These are phyloP conservation scores for Caenorhabditis virilis DNA, from an alignment of 2,888 invertebrate genomes.

Conservation along the genomic window DNA sequence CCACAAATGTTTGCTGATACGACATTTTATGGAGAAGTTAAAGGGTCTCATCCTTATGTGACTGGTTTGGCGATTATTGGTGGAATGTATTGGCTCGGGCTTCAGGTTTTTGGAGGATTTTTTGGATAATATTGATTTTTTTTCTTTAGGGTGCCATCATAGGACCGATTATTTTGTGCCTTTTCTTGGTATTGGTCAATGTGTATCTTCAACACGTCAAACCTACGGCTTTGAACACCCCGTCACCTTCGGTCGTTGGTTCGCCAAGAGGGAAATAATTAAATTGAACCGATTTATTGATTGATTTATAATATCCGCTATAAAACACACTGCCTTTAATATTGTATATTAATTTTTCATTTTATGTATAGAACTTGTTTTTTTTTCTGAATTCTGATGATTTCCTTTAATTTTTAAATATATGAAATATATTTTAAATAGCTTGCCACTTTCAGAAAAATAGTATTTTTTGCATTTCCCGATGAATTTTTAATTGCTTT, in stretches of 20 bases:
- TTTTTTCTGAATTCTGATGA: too few relatives aligned
- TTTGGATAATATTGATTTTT: not conserved
- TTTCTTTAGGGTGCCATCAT: conserved; percentile 84
- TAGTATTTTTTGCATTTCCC: too few relatives aligned
- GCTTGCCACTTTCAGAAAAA: too few relatives aligned
- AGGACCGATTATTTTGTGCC: conserved; percentile 91
- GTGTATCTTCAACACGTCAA: conserved; percentile 62
- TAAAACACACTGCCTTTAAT: too few relatives aligned
- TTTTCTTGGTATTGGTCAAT: conserved; percentile 88
- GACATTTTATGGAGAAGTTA: conserved; percentile 94
- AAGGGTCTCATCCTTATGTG: conserved; percentile 92
- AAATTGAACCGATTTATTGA: too few relatives aligned
- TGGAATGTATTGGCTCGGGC: conserved; percentile 93
- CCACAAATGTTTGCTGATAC: conserved; percentile 91
- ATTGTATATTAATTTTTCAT: too few relatives aligned
- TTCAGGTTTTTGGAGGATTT: conserved; percentile 71
- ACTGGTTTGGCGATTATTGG: conserved; percentile 96
- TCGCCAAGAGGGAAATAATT: too few relatives aligned
- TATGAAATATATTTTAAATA: too few relatives aligned
- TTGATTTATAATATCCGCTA: too few relatives aligned
- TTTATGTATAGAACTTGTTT: too few relatives aligned
- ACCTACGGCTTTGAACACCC: conserved; percentile 25
- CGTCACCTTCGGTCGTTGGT: conserved; percentile 10
- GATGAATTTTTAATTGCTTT: too few relatives aligned
- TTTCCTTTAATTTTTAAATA: too few relatives aligned